Conservation (phyloP, 2,797 vertebrate species). For the Gallirallus australis region DNA sequence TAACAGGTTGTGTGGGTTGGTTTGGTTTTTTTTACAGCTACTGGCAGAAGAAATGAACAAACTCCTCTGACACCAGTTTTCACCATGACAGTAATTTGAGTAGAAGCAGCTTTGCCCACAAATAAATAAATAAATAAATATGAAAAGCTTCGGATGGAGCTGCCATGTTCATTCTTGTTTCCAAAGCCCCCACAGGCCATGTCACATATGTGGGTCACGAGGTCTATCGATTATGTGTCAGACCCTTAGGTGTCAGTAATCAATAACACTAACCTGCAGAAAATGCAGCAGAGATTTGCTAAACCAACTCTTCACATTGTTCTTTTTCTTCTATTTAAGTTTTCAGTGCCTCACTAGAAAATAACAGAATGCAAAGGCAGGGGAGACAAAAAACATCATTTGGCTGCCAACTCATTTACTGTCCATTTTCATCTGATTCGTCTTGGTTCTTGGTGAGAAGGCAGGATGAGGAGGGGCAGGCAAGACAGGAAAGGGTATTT, state of each 20-base stretch:
- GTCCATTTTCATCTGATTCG: slow-evolving; percentile 23
- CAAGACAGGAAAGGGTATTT: slow-evolving; percentile 29
- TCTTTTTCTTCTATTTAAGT: slow-evolving; percentile 26
- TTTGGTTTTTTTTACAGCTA: background rate
- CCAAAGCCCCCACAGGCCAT: slow-evolving; percentile 79
- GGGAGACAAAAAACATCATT: slow-evolving; percentile 12
- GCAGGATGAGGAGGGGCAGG: slow-evolving; percentile 17
- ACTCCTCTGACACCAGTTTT: slow-evolving; percentile 13
- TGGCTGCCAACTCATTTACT: slow-evolving; percentile 49
- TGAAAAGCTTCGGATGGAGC: slow-evolving; percentile 73
- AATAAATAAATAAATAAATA: slow-evolving; percentile 73
- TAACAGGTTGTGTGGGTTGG: background rate
- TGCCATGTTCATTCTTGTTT: slow-evolving; percentile 82
- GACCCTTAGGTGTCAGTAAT: slow-evolving; percentile 90
- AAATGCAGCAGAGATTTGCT: slow-evolving; percentile 75
- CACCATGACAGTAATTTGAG: slow-evolving; percentile 68
- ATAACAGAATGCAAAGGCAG: background rate
- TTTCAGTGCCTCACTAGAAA: background rate
- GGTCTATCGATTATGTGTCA: slow-evolving; percentile 95
- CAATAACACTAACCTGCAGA: slow-evolving; percentile 86
- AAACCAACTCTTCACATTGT: slow-evolving; percentile 26
- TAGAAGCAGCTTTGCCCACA: slow-evolving; percentile 64
- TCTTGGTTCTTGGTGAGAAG: slow-evolving; percentile 20
- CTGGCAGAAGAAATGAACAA: background rate
- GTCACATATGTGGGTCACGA: slow-evolving; percentile 86